These are phyloP conservation scores for Sphinx pinastri DNA, from an alignment of 2,888 invertebrate species.

Conservation along the genomic window DNA sequence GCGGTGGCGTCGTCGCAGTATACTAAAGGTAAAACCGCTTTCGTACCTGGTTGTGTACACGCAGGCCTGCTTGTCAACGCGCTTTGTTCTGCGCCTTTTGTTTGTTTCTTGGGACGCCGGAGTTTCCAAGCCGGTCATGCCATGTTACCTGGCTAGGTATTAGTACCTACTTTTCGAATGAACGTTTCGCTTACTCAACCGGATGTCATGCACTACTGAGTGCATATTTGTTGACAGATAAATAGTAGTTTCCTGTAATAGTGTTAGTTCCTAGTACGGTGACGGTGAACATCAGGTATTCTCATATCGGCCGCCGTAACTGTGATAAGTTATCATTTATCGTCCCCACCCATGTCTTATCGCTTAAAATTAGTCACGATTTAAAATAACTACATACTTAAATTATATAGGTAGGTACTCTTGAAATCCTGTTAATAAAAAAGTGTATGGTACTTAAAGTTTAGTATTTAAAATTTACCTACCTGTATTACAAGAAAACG, in stretches of 20 bases:
- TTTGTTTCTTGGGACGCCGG: conserved; percentile 17
- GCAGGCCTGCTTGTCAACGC: conserved; percentile 36
- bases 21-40: conserved; percentile 77
- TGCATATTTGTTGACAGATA: conserved; percentile 19
- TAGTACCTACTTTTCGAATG: conserved; percentile 3
- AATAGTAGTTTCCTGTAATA: conserved; percentile 37
- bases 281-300: conserved; percentile 24
- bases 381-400: neutral
- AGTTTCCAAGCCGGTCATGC: conserved; percentile 7
- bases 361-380: conserved; percentile 13
- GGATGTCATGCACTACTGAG: conserved; percentile 22
- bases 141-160: conserved; percentile 11
- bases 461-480: neutral
- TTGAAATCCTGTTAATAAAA: neutral
- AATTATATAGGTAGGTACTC: neutral
- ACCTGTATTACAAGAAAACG: neutral
- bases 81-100: conserved; percentile 28
- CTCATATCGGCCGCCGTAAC: conserved; percentile 22
- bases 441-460: no score
- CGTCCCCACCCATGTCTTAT: conserved; percentile 25
- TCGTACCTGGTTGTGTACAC: conserved; percentile 68
- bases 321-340: conserved; percentile 24
- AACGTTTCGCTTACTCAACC: conserved; percentile 23
- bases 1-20: conserved; percentile 75
- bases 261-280: conserved; percentile 13